Evolutionary conservation across 2,888 invertebrate genomes (phyloP), one percentile per base, ranked within the genome.

Genomic region (Archips crataeganus): DNA sequence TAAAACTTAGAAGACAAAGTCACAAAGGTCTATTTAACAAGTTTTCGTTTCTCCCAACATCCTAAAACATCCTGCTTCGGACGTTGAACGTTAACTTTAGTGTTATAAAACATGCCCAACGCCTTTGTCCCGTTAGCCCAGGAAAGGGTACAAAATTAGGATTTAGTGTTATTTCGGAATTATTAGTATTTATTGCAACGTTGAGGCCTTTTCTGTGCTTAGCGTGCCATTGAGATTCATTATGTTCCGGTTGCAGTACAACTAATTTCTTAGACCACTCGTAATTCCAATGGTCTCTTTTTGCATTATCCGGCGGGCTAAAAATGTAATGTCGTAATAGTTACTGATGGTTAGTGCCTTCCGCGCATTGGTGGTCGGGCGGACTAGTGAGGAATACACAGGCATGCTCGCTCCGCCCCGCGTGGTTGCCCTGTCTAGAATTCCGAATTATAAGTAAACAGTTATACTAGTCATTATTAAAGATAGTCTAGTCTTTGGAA

Each of bases 171-270:
- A 54, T 72, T 47, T 45, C 45, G 3, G 36, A 9, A 47, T 65
- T 62, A 72, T 72, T 62, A 72, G 62, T 63, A 72, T 72, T 68
- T 72, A 72, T 47, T 62, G 67, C 47, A 36, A 68, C 63, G 39
- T 62, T 47, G 34, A 34, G 23, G 9, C 34, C 8, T 64, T 64
- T 61, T 23, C 10, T 54, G 34, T 51, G 13, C 45, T 62, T 62
- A 54, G n/a, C 9, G 4, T 23, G 4, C 15, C 11, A 23, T 62
- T 23, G 5, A 62, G 62, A 62, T 39, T 60, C 32, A 62, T 62
- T 62, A 49, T 49, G 13, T 34, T 49, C 45, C 11, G 3, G 10
- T 45, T 45, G 11, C 5, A n/a, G 3, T 49, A n/a, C 5, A 6
- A 49, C n/a, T n/a, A n/a, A 2, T 49, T 49, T 1, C n/a, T 49